Evolutionary conservation across 2,797 vertebrate genomes (phyloP), one percentile per base, ranked within the genome.

Genomic region (Artibeus lituratus): DNA sequence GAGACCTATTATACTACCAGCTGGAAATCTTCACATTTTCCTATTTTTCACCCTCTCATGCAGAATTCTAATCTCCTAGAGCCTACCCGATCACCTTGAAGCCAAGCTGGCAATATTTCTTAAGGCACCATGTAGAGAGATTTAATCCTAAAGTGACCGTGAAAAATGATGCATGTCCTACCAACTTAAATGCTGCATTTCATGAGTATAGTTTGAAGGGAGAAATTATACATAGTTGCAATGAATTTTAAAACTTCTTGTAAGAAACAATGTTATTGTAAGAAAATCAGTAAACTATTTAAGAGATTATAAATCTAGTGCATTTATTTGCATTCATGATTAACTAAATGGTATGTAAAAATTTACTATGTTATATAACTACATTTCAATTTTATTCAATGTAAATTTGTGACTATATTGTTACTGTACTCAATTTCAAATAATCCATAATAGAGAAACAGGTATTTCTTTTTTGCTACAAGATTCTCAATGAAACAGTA

Each of bases 151-250:
- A 96, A 97, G 72, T 51, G 57, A 96, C 96, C 95, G 85, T 90
- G 91, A 94, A 97, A 98, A 98, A 97, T 26, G 32, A 96, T 97
- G 69, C 73, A 90, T 97, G 69, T 82, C 37, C 53, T 94, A 72
- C 76, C 87, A 97, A 90, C 0, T 4, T 89, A 85, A 97, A 97
- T 97, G 82, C 65, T 97, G 29, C 10, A 70, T 76, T 95, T 96
- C 78, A 2, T 70, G 93, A 96, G n/a, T 93, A 29, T 18, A 96
- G 16, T 93, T 91, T 94, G 94, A 96, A 97, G 65, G 81, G 18
- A 86, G 89, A 97, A 97, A 97, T 98, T 97, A 97, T 91, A 92
- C 57, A 42, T 24, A 47, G 65, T 87, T 97, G n/a, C 70, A 96
- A 86, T 94, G 86, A 98, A 89, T 77, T 97, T 78, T 95, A 26